Evolutionary conservation across 1,140 invertebrate genomes (phyloP).

Genomic region (Anagrus nilaparvatae): DNA sequence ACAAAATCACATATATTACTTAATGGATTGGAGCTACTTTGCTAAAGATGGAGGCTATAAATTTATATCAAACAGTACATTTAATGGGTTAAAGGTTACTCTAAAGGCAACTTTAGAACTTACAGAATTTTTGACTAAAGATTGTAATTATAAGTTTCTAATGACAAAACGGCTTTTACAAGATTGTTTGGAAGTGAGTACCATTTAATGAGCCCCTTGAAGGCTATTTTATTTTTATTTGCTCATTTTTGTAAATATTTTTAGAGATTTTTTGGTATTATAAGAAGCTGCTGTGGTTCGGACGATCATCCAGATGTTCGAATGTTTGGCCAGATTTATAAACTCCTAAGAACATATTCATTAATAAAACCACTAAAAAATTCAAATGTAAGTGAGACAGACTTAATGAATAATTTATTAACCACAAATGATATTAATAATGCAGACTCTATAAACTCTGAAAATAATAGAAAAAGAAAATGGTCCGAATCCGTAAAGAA

Average conservation of each 20-base stretch:
- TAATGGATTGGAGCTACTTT: too few species aligned
- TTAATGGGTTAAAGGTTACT: too few species aligned
- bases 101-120: slow-evolving; percentile 7
- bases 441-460: not conserved
- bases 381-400: slow-evolving; percentile 11
- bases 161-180: slow-evolving; percentile 10
- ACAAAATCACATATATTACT: too few species aligned
- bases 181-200: slow-evolving; percentile 9
- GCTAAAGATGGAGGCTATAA: too few species aligned
- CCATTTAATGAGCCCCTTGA: too few species aligned
- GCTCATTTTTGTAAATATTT: not conserved
- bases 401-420: slow-evolving; percentile 8
- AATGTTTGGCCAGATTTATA: slow-evolving; percentile 17
- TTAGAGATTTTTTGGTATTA: slow-evolving; percentile 16
- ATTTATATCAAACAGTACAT: too few species aligned
- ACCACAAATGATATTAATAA: not conserved
- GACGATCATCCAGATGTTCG: slow-evolving; percentile 14
- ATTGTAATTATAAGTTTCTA: slow-evolving; percentile 6
- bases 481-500: not conserved
- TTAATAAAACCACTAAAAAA: slow-evolving; percentile 16
- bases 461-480: slow-evolving; percentile 3
- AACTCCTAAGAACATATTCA: slow-evolving; percentile 11
- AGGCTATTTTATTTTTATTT: not conserved
- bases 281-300: slow-evolving; percentile 10
- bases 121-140: not conserved